Percentiles rank a stretch among this genome's conserved stretches.
phyloP scores from a whole-genome alignment of 2,113 vertebrate species.

The Sylvilagus bachmani region DNA sequence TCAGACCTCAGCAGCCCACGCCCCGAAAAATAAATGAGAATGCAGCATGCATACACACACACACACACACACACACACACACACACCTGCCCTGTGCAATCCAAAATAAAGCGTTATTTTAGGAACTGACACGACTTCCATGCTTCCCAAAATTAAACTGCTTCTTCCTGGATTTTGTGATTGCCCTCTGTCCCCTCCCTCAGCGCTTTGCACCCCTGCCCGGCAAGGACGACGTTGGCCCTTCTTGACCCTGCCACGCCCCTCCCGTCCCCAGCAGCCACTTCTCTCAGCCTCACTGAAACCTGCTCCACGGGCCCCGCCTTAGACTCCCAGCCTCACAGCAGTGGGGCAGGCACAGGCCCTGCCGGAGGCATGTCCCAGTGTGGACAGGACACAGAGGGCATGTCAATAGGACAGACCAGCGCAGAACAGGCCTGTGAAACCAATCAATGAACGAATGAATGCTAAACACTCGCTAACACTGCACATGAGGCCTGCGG shows the following conservation, averaged over 20 bases:
- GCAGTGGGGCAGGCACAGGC: not conserved
- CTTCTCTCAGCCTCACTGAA: not conserved
- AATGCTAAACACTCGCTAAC: conserved; percentile 10
- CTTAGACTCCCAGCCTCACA: accelerated
- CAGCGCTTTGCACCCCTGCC: not conserved
- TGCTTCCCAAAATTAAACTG: conserved; percentile 54
- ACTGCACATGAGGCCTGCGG: not conserved
- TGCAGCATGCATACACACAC: not conserved
- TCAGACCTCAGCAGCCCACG: not conserved
- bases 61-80: not conserved
- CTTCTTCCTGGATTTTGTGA: conserved; percentile 22
- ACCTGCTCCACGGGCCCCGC: too few relatives aligned
- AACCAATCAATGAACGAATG: not conserved
- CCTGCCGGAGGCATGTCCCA: not conserved
- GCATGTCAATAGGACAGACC: not conserved
- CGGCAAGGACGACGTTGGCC: not conserved
- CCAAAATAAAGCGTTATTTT: conserved; percentile 65
- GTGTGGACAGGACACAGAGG: not conserved
- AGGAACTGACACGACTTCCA: conserved; percentile 52
- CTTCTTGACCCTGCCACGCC: not conserved
- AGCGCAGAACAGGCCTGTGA: not conserved
- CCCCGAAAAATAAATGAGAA: not conserved
- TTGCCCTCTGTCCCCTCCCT: not conserved
- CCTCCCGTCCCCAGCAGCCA: not conserved
- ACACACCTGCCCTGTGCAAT: not conserved